These are phyloP conservation scores for Chelon labrosus DNA, from an alignment of 2,797 vertebrate genomes.

Conservation along the genomic window DNA sequence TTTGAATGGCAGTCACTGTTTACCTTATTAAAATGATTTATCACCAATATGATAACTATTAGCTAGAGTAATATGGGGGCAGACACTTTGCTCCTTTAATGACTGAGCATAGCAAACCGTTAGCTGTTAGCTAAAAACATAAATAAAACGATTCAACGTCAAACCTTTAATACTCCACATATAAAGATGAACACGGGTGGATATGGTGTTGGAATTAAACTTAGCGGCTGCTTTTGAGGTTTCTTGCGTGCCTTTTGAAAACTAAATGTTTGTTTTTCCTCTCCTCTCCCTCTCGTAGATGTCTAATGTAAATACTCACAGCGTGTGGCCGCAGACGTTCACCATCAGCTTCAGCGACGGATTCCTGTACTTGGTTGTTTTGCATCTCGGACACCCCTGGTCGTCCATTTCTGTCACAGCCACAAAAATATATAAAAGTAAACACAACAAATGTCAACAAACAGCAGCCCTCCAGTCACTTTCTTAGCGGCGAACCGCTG, in stretches of 20 bases:
- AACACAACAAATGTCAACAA: constrained; percentile 44
- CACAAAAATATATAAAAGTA: constrained; percentile 15
- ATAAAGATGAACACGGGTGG: rapidly evolving
- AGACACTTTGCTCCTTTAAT: not conserved
- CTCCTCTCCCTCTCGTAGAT: not conserved
- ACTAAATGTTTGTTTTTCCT: too few relatives aligned
- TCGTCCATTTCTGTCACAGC: constrained; percentile 89
- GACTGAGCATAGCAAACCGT: not conserved
- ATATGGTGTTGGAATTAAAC: not conserved
- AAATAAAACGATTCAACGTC: not conserved
- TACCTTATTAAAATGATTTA: not conserved
- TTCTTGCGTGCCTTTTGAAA: not conserved
- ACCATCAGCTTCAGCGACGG: constrained; percentile 98
- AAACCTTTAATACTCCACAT: not conserved
- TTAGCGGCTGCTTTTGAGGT: rapidly evolving
- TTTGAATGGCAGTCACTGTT: not conserved
- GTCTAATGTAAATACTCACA: constrained; percentile 88
- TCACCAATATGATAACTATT: not conserved
- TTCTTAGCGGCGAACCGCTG: constrained; percentile 9
- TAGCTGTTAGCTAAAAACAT: not conserved
- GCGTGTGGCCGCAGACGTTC: constrained; percentile 97
- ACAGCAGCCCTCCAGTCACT: constrained; percentile 18
- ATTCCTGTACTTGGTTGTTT: constrained; percentile 98
- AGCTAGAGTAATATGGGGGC: not conserved
- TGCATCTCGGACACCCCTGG: constrained; percentile 94